Percentiles rank a stretch among this genome's conserved stretches.
These are phyloP conservation scores for Glaucidium brasilianum DNA, from an alignment of 2,113 vertebrate genomes.

Conservation along the genomic window DNA sequence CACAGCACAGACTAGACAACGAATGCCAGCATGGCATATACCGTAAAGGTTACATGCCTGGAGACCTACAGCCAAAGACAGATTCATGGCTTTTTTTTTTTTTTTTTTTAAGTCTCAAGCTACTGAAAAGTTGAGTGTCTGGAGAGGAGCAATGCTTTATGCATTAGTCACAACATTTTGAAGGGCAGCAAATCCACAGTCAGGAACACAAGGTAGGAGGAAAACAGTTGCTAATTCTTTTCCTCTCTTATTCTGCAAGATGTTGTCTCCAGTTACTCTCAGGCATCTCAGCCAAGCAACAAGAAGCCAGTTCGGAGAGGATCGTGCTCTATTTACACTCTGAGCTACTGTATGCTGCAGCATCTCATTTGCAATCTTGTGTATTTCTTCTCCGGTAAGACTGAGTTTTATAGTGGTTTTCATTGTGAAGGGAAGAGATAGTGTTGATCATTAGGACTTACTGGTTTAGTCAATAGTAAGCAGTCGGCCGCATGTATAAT, in stretches of 20 bases:
- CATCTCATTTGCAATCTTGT: neutral
- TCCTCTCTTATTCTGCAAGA: neutral
- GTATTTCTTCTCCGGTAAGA: neutral
- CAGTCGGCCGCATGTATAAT: neutral
- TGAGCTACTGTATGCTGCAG: neutral
- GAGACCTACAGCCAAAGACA: conserved; percentile 26
- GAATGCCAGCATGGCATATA: neutral
- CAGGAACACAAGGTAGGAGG: neutral
- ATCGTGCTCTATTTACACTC: neutral
- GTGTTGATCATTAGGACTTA: neutral
- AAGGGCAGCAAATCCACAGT: conserved; percentile 21
- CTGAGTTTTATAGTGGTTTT: neutral
- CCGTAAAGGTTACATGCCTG: conserved; percentile 28
- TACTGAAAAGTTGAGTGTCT: conserved; percentile 15
- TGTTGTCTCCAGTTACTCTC: neutral
- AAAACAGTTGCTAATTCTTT: neutral
- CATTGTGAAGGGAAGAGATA: neutral
- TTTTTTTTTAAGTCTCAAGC: neutral
- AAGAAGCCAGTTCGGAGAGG: neutral
- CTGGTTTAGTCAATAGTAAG: neutral
- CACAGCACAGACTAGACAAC: neutral
- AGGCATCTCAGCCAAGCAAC: neutral
- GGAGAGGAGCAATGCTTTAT: neutral
- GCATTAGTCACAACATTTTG: conserved; percentile 27
- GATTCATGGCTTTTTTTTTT: neutral